Base-by-base conservation (phyloP, 2,113 vertebrate species). In the Trachemys scripta region DNA sequence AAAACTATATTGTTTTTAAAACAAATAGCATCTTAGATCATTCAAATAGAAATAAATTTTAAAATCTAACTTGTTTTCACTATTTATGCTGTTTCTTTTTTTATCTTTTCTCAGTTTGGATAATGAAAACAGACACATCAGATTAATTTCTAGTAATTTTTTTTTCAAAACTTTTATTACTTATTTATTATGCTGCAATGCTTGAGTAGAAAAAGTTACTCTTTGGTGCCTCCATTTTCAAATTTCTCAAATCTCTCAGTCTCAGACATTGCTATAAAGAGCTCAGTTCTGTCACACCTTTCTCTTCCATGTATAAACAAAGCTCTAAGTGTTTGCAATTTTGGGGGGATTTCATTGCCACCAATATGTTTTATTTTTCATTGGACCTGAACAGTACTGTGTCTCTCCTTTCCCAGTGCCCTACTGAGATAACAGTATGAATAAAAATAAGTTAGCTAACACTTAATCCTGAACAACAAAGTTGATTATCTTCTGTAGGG, bases 1-100 rank as follows among this genome's bases (percentile, higher is more conserved):
- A 89, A 89, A 85, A 20, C 8, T 80, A 82, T 79, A 80, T 51
- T 65, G 8, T 50, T 96, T 94, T 94, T 84, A 49, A 69, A 87
- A 89, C 31, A 88, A 94, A 86, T 82, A 0, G 45, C 29, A 89
- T 80, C 9, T 50, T 85, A 87, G 45, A 45, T 1, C 20, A 93
- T 84, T 90, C 14, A 95, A 76, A 42, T 78, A 27, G 38, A 47
- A 45, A 78, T 6, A 42, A 7, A 45, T 47, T 45, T 78, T 27
- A 78, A 76, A 78, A 78, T 78, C 24, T 47, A 78, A 27, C 38
- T 27, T 25, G 7, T 54, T 47, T 93, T 94, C 86, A 62, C 20
- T 82, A 54, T 38, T 62, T 86, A 45, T 8, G 14, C 3, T 7
- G 4, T 27, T 27, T 45, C 6, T 17, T 6, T 45, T 29, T 76